Evolutionary conservation across 2,888 invertebrate genomes (phyloP), one percentile per base, ranked within the genome.

Genomic region (Drosophila imparisetae): DNA sequence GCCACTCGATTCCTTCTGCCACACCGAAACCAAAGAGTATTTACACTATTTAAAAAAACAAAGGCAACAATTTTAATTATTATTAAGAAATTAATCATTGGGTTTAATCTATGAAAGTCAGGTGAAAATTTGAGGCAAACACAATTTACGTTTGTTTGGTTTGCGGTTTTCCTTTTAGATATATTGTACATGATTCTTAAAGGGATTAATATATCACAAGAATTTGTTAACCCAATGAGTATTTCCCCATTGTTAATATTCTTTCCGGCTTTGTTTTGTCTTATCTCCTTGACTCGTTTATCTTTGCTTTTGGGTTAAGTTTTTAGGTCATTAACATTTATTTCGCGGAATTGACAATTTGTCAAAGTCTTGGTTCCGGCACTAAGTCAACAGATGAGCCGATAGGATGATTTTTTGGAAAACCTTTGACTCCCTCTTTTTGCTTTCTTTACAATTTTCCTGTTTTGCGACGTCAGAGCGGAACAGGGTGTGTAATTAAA

Each of bases 271-370:
- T 27, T 40, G 4, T 18, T 38, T 21, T 24, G 21, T 15, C 45
- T 38, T 27, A 8, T 34, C 34, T 21, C 30, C 45, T 15, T 3
- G 15, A 24, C 32, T 54, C 52, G 30, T 50, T 42, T 45, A 36
- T 40, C 21, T 32, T 49, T 50, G n/a, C 21, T 48, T 53, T 40
- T 54, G 55, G 77, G 70, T 63, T 65, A 68, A 64, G 60, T 66
- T 66, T 60, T 66, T 45, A 49, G 71, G 55, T 72, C 74, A 72
- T 77, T 80, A 62, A 60, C 72, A 77, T 80, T 73, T 76, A 68
- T 73, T 80, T 72, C 53, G 66, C 64, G 71, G 65, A 80, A 77
- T 77, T 74, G 71, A 72, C 73, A 80, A 80, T 80, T 80, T 80
- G 80, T 80, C 76, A 80, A 76, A 66, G 62, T 75, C 50, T 52